Evolutionary conservation across 2,113 vertebrate genomes (phyloP).

Genomic region (Trochalopteron elliotii): DNA sequence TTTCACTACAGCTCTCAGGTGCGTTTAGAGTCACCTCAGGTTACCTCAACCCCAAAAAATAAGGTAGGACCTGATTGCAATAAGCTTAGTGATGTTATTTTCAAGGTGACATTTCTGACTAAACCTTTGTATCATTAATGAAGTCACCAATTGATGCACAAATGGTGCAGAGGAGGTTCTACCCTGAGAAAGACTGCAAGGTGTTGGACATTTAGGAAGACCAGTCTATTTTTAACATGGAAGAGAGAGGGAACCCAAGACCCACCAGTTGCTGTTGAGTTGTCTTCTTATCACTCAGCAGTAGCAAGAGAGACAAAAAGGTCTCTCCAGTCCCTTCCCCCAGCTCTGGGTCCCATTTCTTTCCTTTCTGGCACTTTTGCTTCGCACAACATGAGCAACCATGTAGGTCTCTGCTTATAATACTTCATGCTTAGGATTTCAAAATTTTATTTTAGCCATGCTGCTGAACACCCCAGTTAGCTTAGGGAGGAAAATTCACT

Average conservation of each 20-base stretch:
- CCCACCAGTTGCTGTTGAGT: not conserved
- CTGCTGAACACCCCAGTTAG: not conserved
- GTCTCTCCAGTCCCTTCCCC: not conserved
- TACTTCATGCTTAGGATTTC: not conserved
- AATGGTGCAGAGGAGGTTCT: not conserved
- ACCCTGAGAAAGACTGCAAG: not conserved
- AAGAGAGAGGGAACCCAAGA: not conserved
- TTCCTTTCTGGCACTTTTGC: not conserved
- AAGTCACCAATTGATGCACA: not conserved
- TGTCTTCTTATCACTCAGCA: not conserved
- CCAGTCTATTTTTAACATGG: not conserved
- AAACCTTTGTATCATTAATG: not conserved
- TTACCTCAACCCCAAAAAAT: not conserved
- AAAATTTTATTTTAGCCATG: not conserved
- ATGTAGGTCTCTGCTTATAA: not conserved
- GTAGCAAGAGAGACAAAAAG: not conserved
- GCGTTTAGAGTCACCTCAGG: not conserved
- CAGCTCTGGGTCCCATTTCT: not conserved
- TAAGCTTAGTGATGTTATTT: not conserved
- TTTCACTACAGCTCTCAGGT: not conserved
- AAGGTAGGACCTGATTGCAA: not conserved
- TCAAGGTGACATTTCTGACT: not conserved
- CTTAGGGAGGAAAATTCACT: not conserved
- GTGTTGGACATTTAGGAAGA: not conserved
- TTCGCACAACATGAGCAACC: not conserved